Conservation (phyloP, 2,113 vertebrate species). For the Odontesthes bonariensis region DNA sequence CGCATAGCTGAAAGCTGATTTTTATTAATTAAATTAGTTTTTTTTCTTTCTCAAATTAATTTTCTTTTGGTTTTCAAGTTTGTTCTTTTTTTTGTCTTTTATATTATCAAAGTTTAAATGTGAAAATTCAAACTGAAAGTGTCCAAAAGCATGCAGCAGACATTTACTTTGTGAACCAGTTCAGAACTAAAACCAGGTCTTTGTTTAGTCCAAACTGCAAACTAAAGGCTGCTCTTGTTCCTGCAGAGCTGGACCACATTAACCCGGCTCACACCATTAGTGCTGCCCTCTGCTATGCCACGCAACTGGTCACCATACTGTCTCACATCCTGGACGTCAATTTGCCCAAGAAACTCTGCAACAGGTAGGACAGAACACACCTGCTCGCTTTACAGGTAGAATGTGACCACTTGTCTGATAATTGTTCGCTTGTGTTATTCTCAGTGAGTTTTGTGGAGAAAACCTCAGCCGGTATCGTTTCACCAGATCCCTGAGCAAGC, state of each 20-base stretch:
- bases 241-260: constrained; percentile 92
- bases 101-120: too few species aligned
- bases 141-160: too few species aligned
- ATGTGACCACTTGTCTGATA: not conserved
- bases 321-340: constrained; percentile 96
- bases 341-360: constrained; percentile 96
- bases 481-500: constrained; percentile 93
- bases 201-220: too few species aligned
- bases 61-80: too few species aligned
- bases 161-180: too few species aligned
- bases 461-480: constrained; percentile 94
- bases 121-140: too few species aligned
- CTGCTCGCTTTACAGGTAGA: not conserved
- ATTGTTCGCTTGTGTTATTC: not conserved
- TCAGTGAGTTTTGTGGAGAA: constrained; percentile 97
- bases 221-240: not conserved
- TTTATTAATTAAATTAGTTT: too few species aligned
- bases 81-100: too few species aligned
- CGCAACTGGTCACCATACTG: constrained; percentile 93
- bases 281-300: constrained; percentile 94
- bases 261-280: constrained; percentile 97
- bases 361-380: constrained; percentile 84
- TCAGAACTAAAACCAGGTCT: too few species aligned
- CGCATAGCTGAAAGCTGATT: too few species aligned
- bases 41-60: too few species aligned